phyloP scores from a whole-genome alignment of 2,888 invertebrate species.

The Tenodera sinensis region DNA sequence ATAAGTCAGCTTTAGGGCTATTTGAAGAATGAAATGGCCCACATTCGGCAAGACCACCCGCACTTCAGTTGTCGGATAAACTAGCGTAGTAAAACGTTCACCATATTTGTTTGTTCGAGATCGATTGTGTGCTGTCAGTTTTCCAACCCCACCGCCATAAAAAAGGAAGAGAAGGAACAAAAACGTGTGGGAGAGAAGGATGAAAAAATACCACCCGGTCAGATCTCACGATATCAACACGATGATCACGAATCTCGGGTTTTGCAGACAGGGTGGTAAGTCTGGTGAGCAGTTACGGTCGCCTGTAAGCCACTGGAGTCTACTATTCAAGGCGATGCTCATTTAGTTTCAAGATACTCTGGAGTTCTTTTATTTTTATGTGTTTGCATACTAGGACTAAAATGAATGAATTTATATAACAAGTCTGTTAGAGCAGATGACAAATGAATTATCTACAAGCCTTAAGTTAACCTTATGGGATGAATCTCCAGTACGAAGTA shows the following conservation, averaged over 20 bases:
- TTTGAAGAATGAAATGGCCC: not conserved
- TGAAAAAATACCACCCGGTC: not conserved
- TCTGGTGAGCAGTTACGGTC: not conserved
- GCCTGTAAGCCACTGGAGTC: no score
- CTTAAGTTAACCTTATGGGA: no score
- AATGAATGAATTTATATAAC: no score
- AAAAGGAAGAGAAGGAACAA: not conserved
- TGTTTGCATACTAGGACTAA: no score
- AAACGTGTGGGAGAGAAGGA: not conserved
- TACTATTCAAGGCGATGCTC: no score
- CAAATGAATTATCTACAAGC: no score
- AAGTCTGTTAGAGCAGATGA: no score
- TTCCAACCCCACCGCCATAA: not conserved
- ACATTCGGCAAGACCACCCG: not conserved
- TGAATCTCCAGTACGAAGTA: no score
- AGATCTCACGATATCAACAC: not conserved
- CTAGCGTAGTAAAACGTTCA: not conserved
- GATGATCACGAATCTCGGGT: not conserved
- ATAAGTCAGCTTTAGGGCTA: not conserved
- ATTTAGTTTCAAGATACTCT: no score
- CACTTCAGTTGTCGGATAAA: not conserved
- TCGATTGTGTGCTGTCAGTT: not conserved
- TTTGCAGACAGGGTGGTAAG: not conserved
- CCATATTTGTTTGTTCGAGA: not conserved
- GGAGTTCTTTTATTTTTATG: no score